Percentiles rank a stretch among this genome's conserved stretches.
Conservation (phyloP, 2,113 vertebrate species). For the Toxotes jaculatrix region DNA sequence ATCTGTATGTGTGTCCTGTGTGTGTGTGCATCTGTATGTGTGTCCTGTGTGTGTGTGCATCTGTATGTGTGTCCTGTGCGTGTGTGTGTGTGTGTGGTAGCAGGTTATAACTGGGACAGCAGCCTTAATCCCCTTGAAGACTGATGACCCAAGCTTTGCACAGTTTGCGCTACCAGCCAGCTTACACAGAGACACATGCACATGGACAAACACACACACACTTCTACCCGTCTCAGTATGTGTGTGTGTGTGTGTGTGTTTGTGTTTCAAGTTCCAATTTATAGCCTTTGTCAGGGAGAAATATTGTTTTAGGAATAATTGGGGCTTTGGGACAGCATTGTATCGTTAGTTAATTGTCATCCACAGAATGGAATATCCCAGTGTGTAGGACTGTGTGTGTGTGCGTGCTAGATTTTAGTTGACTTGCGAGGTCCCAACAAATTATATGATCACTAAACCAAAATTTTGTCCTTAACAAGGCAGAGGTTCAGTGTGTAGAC, state of each 20-base stretch:
- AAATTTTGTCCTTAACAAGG: not conserved
- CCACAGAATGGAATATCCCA: constrained; percentile 12
- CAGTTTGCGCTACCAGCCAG: constrained; percentile 28
- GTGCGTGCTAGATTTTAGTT: not conserved
- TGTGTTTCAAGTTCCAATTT: constrained; percentile 35
- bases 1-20: not conserved
- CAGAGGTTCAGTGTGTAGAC: not conserved
- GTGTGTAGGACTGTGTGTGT: not conserved
- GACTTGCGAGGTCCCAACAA: not conserved
- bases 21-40: constrained; percentile 4
- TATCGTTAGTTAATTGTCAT: constrained; percentile 50
- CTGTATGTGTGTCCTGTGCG: not conserved
- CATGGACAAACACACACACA: not conserved
- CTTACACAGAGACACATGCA: constrained; percentile 1
- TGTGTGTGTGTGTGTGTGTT: constrained; percentile 13
- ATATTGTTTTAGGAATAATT: constrained; percentile 65
- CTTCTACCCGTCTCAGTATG: not conserved
- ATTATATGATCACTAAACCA: not conserved
- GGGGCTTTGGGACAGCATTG: constrained; percentile 51
- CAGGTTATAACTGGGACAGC: constrained; percentile 47
- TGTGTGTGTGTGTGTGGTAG: constrained; percentile 14
- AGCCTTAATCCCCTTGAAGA: constrained; percentile 65
- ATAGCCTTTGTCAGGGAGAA: constrained; percentile 51
- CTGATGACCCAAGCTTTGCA: constrained; percentile 59
- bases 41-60: not conserved